Evolutionary conservation across 2,113 vertebrate genomes (phyloP), one percentile per base, ranked within the genome.

Genomic region (Hylia prasina): DNA sequence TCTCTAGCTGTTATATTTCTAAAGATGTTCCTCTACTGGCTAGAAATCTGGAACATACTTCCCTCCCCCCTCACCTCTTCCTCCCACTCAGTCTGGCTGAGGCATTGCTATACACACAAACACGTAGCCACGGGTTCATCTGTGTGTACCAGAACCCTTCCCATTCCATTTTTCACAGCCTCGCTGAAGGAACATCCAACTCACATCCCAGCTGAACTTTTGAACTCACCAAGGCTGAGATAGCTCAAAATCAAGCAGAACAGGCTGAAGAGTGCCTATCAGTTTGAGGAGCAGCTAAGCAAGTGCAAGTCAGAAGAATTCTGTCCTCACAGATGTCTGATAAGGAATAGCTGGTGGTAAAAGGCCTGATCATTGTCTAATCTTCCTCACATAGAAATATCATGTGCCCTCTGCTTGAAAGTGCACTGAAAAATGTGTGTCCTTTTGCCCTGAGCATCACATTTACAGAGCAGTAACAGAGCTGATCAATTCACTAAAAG

Each of bases 171-270:
- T 66, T 54, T 76, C 84, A 86, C 51, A 80, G 39, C 30, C 28
- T 66, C 14, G 33, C 73, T 51, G 76, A 81, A 75, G 48, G 48
- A 93, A 61, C 53, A 78, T 89, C 90, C 79, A 92, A 31, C 65
- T 75, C 77, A 48, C 53, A 86, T 82, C 83, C 88, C 78, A 83
- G 37, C 45, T 93, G 80, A 96, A 96, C 82, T 92, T 94, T 89
- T 92, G 96, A 96, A 94, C 90, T 25, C 31, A 33, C 17, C 40
- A 35, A 39, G 57, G 33, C n/a, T 42, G 40, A 86, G 22, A 68
- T 30, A 45, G 51, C n/a, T 84, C 92, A 57, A 72, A 92, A 86
- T 80, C 54, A 78, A 85, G 64, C 47, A 86, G 84, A 96, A 90
- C 53, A 95, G 60, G 65, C 66, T 76, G 45, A 27, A 48, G 33